Percentiles rank a stretch among this genome's conserved stretches.
Conservation (phyloP, 2,113 vertebrate species). For the Syngnathus floridae region DNA sequence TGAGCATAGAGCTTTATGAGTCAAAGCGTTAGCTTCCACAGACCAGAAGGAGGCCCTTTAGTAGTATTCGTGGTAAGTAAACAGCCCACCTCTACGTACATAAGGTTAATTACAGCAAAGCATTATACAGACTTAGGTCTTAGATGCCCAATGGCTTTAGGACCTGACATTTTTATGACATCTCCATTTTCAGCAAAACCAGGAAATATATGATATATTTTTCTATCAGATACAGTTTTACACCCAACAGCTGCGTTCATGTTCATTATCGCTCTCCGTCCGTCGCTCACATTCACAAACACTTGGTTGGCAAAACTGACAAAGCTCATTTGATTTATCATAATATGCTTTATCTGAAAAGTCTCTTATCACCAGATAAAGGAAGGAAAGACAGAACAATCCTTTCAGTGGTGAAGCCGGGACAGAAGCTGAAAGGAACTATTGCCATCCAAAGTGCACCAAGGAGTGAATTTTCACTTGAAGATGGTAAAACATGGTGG, state of each 20-base stretch:
- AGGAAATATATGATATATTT: background rate
- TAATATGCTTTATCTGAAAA: conserved; percentile 70
- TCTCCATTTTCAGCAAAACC: background rate
- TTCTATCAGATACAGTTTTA: conserved; percentile 8
- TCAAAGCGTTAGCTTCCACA: too few species aligned
- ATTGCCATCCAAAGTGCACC: background rate
- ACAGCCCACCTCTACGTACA: too few species aligned
- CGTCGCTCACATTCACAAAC: conserved; percentile 21
- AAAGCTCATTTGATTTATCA: conserved; percentile 67
- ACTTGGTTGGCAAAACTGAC: conserved; percentile 49
- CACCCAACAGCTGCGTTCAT: conserved; percentile 29
- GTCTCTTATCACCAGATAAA: conserved; percentile 71
- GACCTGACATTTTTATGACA: too few species aligned
- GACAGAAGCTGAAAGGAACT: conserved; percentile 25
- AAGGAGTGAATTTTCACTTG: background rate
- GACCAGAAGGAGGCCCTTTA: too few species aligned
- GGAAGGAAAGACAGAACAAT: conserved; percentile 59
- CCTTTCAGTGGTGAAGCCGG: conserved; percentile 45
- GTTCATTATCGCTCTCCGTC: background rate
- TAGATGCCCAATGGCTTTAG: background rate
- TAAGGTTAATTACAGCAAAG: background rate
- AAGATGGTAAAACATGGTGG: conserved; percentile 10
- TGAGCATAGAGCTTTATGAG: too few species aligned
- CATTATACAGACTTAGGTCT: background rate
- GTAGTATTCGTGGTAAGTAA: too few species aligned